Base-by-base conservation (phyloP, 2,888 invertebrate species). In the Erpobdella octoculata region DNA sequence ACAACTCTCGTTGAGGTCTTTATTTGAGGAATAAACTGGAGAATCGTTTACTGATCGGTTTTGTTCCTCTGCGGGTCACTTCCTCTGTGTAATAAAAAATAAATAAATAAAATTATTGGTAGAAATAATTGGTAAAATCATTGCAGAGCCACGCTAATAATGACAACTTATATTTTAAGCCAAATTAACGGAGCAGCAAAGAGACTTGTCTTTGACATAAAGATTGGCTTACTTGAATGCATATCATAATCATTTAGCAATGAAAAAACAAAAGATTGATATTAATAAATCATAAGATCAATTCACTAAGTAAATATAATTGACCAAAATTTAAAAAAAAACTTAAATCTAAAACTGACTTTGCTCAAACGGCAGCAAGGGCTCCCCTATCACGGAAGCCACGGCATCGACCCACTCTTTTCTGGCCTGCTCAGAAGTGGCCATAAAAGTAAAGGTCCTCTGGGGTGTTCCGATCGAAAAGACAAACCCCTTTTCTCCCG, bases 391-490 rank as follows among this genome's bases (percentile, higher is more conserved):
- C 3, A 69, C 15, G 5, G 53, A 33, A 18, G 25, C 25, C 53
- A 69, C 35, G 21, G 33, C 36, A 25, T 69, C 69, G 8, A 53
- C 31, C 69, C 69, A 69, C 21, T 69, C 69, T 21, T 53, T 15
- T 35, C 58, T 38, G 6, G 18, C 33, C 35, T 25, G 21, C 21
- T 53, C 69, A 15, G 33, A 35, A 18, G 48, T 58, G 4, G 69
- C 58, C 69, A 46, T 25, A 37, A 69, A 69, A 5, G 69, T 58
- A 31, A 53, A 69, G n/a, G 35, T 18, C 31, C 69, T 53, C n/a
- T 33, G 12, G 6, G 69, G 69, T 0, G 69, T 69, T 1, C 48
- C 58, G 18, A 69, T 21, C 21, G n/a, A 53, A 28, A 69, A 69
- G 31, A 31, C 33, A 3, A 15, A 35, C 9, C 58, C 69, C 25